Conservation (phyloP, 1,140 invertebrate genomes). For the Halesus radiatus region DNA sequence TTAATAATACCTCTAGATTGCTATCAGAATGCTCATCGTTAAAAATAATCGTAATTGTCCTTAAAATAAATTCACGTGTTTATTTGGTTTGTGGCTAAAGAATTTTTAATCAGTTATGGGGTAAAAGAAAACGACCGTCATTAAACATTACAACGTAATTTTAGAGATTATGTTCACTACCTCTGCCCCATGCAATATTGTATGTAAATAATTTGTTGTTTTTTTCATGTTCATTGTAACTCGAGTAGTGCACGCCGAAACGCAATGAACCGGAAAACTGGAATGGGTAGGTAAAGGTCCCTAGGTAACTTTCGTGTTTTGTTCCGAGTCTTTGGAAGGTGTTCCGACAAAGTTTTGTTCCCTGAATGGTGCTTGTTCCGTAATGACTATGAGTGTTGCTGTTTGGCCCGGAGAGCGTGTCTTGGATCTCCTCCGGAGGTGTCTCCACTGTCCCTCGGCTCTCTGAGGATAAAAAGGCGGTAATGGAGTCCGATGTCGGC, state of each 20-base stretch:
- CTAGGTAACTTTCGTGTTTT: conserved; percentile 22
- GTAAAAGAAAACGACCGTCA: no score
- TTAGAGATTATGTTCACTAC: background rate
- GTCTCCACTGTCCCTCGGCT: background rate
- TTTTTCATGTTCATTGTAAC: conserved; percentile 28
- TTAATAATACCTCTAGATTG: no score
- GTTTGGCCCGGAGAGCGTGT: conserved; percentile 11
- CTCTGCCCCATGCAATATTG: conserved; percentile 22
- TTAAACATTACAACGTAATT: background rate
- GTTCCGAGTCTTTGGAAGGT: conserved; percentile 44
- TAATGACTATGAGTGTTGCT: conserved; percentile 8
- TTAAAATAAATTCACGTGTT: no score
- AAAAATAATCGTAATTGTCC: background rate
- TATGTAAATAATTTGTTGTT: conserved; percentile 25
- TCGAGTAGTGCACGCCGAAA: conserved; percentile 18
- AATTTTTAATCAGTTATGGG: no score
- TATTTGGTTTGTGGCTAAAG: no score
- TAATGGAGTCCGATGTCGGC: conserved; percentile 36
- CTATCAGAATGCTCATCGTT: no score
- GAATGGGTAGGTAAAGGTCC: conserved; percentile 29
- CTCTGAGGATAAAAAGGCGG: conserved; percentile 33
- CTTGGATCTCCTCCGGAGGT: conserved; percentile 10
- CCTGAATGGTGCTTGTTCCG: conserved; percentile 2
- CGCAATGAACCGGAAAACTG: conserved; percentile 54
- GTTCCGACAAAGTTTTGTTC: conserved; percentile 35